Conservation (phyloP, 2,888 invertebrate genomes). For the Tenthredo amoena region DNA sequence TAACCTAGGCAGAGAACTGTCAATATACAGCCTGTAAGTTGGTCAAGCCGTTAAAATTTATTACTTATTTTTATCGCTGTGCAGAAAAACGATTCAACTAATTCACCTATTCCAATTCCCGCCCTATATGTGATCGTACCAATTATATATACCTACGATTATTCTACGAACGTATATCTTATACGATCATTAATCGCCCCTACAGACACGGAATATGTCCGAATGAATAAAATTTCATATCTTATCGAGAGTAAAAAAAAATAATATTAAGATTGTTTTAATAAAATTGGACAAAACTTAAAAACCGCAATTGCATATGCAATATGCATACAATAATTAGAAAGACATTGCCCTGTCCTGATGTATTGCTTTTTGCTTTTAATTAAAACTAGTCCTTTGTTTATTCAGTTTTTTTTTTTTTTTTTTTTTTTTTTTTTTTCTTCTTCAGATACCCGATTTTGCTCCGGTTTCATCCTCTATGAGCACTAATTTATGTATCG, state of each 20-base stretch:
- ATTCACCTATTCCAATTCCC: conserved; percentile 9
- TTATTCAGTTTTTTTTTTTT: background rate
- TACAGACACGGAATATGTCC: background rate
- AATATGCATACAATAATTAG: too few relatives aligned
- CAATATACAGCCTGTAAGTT: background rate
- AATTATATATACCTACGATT: background rate
- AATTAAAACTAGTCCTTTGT: background rate
- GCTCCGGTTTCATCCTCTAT: background rate
- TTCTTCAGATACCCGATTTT: background rate
- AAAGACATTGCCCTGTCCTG: too few relatives aligned
- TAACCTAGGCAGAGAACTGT: background rate
- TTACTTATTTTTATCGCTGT: background rate
- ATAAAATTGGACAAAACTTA: background rate
- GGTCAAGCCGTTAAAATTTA: background rate
- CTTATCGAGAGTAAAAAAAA: background rate
- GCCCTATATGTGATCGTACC: background rate
- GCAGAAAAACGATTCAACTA: background rate
- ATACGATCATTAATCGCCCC: background rate
- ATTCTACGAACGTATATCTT: background rate
- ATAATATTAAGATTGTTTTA: background rate
- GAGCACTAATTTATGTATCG: background rate
- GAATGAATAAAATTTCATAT: background rate
- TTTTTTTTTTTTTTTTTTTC: background rate
- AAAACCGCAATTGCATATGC: too few relatives aligned
- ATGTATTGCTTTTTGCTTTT: background rate